Evolutionary conservation across 2,888 invertebrate species (phyloP).

Genomic region (Apomyelois bistriatella): DNA sequence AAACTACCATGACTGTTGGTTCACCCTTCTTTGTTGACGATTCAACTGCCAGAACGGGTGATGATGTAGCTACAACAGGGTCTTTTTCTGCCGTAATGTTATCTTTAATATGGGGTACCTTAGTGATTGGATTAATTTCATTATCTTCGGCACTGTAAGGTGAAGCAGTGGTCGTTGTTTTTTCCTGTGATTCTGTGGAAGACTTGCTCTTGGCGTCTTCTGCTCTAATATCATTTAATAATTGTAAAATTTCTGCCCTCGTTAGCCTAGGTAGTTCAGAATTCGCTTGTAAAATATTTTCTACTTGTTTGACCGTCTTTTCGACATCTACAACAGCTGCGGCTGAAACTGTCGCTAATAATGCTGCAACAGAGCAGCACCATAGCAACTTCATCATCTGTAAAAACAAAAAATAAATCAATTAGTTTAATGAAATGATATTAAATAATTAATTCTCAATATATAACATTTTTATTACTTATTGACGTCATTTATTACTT

Average conservation of each 20-base stretch:
- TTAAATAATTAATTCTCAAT: no score
- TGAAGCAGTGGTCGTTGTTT: constrained; percentile 30
- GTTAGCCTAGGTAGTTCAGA: constrained; percentile 82
- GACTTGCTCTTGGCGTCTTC: constrained; percentile 63
- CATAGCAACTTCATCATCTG: constrained; percentile 65
- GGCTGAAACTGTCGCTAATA: constrained; percentile 36
- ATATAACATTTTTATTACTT: no score
- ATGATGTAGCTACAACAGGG: constrained; percentile 23
- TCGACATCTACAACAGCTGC: constrained; percentile 73
- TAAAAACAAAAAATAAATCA: constrained; percentile 29
- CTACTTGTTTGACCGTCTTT: constrained; percentile 84
- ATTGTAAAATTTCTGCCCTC: constrained; percentile 82
- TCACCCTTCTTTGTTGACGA: constrained; percentile 48
- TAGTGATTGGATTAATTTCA: constrained; percentile 39
- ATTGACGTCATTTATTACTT: no score
- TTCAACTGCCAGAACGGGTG: constrained; percentile 33
- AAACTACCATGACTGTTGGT: constrained; percentile 81
- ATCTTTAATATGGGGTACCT: constrained; percentile 27
- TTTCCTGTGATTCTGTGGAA: constrained; percentile 37
- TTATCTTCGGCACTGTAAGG: constrained; percentile 44
- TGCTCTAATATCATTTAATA: constrained; percentile 83
- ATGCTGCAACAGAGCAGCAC: constrained; percentile 47
- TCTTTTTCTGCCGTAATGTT: constrained; percentile 29
- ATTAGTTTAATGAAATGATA: neutral
- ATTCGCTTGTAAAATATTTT: constrained; percentile 81